Evolutionary conservation across 2,113 vertebrate species (phyloP).

Genomic region (Hydropotes inermis): DNA sequence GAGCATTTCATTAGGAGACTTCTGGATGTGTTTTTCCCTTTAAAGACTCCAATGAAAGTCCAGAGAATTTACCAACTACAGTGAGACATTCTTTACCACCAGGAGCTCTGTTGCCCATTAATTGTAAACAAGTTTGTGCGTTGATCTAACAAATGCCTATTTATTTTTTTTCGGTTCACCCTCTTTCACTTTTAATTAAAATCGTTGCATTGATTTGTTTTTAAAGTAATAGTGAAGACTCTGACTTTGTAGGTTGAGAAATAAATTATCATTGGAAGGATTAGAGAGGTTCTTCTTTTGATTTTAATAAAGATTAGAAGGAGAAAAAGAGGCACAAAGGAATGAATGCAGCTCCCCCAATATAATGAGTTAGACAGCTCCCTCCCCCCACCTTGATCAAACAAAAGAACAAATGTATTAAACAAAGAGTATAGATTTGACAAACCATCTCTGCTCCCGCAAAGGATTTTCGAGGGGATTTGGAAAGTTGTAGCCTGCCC

Average conservation of each 20-base stretch:
- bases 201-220: slow-evolving; percentile 77
- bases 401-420: slow-evolving; percentile 74
- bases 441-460: slow-evolving; percentile 66
- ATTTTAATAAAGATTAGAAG: slow-evolving; percentile 83
- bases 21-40: slow-evolving; percentile 63
- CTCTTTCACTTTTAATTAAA: slow-evolving; percentile 82
- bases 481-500: slow-evolving; percentile 61
- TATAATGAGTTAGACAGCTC: slow-evolving; percentile 64
- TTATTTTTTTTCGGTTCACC: slow-evolving; percentile 75
- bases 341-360: slow-evolving; percentile 63
- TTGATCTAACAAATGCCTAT: slow-evolving; percentile 73
- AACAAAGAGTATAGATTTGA: slow-evolving; percentile 72
- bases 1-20: slow-evolving; percentile 66
- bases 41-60: slow-evolving; percentile 58
- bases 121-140: slow-evolving; percentile 65
- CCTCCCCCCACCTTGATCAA: slow-evolving; percentile 54
- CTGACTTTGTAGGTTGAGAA: slow-evolving; percentile 76
- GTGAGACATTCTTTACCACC: slow-evolving; percentile 64
- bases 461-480: slow-evolving; percentile 70
- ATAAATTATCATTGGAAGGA: slow-evolving; percentile 79
- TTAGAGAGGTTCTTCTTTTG: slow-evolving; percentile 77
- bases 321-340: slow-evolving; percentile 75
- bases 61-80: slow-evolving; percentile 72
- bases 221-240: slow-evolving; percentile 71
- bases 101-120: slow-evolving; percentile 62